A percentile compares a stretch with the other conserved stretches of the same genome.
Evolutionary conservation across 2,888 invertebrate species (phyloP).

Genomic region (Ommatoiulus sabulosus): DNA sequence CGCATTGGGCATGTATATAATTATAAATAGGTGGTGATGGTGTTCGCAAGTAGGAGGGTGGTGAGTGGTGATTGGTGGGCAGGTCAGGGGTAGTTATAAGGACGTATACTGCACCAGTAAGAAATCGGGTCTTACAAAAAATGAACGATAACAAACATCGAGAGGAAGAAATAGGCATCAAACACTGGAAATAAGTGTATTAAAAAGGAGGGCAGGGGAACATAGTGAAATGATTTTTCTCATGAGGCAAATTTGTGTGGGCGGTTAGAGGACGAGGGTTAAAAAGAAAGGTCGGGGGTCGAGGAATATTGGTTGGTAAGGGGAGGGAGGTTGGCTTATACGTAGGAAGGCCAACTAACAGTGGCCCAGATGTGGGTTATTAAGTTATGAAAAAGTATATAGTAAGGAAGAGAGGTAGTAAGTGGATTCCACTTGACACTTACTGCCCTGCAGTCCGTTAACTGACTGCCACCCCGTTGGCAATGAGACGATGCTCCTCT

Average conservation of each 20-base stretch:
- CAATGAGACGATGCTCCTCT: conserved; percentile 27
- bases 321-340: neutral
- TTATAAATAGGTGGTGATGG: conserved; percentile 42
- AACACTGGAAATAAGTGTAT: conserved; percentile 52
- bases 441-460: conserved; percentile 33
- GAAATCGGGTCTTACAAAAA: conserved; percentile 53
- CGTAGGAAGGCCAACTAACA: conserved; percentile 14
- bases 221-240: neutral
- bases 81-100: neutral
- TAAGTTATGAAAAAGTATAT: conserved; percentile 38
- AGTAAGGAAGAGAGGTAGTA: conserved; percentile 43
- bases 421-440: conserved; percentile 43
- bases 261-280: neutral
- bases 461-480: conserved; percentile 13
- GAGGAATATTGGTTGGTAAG: neutral
- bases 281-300: neutral
- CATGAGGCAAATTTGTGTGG: neutral
- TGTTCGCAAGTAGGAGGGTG: conserved; percentile 1
- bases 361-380: neutral
- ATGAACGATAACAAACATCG: conserved; percentile 52
- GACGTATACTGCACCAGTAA: conserved; percentile 54
- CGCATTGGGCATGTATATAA: neutral
- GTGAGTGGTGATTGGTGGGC: neutral
- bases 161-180: conserved; percentile 52
- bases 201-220: conserved; percentile 16